Evolutionary conservation across 1,140 invertebrate species (phyloP).

Genomic region (Aphidius gifuensis): DNA sequence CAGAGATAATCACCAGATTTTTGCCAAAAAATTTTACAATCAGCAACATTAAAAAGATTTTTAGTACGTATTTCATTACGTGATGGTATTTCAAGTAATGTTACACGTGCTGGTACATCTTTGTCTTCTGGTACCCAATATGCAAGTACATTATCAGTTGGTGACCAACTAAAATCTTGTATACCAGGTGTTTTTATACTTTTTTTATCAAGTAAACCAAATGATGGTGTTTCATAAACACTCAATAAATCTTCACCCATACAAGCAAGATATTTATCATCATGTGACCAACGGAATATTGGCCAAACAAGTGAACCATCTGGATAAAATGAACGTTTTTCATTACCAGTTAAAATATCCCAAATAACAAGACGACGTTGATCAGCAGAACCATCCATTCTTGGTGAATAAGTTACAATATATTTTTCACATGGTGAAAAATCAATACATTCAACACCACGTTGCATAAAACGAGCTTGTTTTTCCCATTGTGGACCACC

Average conservation of each 20-base stretch:
- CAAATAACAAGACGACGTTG: conserved; percentile 83
- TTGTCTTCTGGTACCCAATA: conserved; percentile 99
- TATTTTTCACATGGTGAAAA: conserved; percentile 98
- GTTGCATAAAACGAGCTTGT: conserved; percentile 87
- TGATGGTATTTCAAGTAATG: conserved; percentile 79
- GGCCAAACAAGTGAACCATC: conserved; percentile 85
- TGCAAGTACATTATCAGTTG: conserved; percentile 92
- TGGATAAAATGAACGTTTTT: conserved; percentile 86
- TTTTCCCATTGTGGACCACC: conserved; percentile 90
- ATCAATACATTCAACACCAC: conserved; percentile 90
- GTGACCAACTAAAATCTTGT: conserved; percentile 96
- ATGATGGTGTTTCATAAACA: conserved; percentile 94
- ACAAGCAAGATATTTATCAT: conserved; percentile 94
- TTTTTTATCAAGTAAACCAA: conserved; percentile 90
- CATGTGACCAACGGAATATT: conserved; percentile 94
- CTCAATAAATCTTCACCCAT: conserved; percentile 82
- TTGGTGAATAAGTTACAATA: conserved; percentile 86
- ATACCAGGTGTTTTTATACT: conserved; percentile 91
- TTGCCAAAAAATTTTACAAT: conserved; percentile 99
- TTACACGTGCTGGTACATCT: conserved; percentile 83
- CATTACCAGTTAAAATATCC: conserved; percentile 90
- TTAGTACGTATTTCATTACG: conserved; percentile 91
- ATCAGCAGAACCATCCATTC: conserved; percentile 64
- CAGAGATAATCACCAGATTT: conserved; percentile 96
- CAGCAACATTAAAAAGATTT: conserved; percentile 96